Evolutionary conservation across 2,888 invertebrate genomes (phyloP), one percentile per base, ranked within the genome.

Genomic region (Apodemia mormo): DNA sequence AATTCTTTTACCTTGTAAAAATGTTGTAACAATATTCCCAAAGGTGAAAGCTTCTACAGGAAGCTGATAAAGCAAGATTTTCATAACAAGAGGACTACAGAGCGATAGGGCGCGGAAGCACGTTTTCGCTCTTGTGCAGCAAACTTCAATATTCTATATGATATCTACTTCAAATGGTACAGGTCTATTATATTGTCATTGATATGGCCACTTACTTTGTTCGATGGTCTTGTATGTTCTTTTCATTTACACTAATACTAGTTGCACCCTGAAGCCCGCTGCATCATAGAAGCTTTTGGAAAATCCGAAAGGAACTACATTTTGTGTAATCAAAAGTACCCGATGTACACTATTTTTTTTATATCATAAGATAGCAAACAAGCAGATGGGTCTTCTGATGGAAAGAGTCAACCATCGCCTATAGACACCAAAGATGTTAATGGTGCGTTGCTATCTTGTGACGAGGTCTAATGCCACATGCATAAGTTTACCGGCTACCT

Each of bases 91-190:
- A 70, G 73, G 68, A 45, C 71, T 70, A 66, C 68, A 71, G 74
- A 73, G 73, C 69, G 69, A 73, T 61, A 61, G 61, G 14, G 61
- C 33, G 70, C 68, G 52, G 65, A 65, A 68, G 70, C 74, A 74
- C 74, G 74, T 73, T 66, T 68, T 71, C 40, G 66, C 74, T 74
- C 74, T 74, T 67, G 71, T 58, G 69, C 30, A 61, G 61, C 61
- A 75, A 79, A 79, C 77, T 76, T 83, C 80, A 79, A 82, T 82
- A 82, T 81, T 49, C 14, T 49, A 49, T 49, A n/a, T 82, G 79
- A 78, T 79, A 81, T 78, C 80, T 82, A 81, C 80, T 84, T 78
- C 73, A 80, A 73, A 72, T 76, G 77, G 80, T 83, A 80, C 84
- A 82, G 81, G 83, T 70, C 79, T 77, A 80, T 79, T 80, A 72